phyloP scores from a whole-genome alignment of 1,140 invertebrate genomes.

The Zaprionus davidi region DNA sequence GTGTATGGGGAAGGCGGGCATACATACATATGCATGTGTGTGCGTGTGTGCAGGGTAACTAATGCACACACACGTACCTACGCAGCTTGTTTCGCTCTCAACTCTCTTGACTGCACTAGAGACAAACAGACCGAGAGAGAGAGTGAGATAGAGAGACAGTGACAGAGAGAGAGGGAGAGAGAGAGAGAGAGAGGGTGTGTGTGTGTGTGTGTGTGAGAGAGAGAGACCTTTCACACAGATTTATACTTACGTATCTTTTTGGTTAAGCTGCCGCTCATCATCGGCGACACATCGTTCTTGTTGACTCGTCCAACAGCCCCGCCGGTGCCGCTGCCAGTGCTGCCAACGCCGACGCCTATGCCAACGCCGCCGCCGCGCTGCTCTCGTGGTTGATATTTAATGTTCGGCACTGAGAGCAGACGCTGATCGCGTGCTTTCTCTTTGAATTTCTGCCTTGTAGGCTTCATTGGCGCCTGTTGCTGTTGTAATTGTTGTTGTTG shows the following conservation, averaged over 20 bases:
- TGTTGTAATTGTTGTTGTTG: slow-evolving; percentile 25
- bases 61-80: not conserved
- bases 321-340: slow-evolving; percentile 26
- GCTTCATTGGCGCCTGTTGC: slow-evolving; percentile 85
- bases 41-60: not conserved
- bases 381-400: slow-evolving; percentile 86
- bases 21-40: not conserved
- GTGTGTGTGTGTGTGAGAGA: slow-evolving; percentile 15
- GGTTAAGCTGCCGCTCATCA: slow-evolving; percentile 90
- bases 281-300: slow-evolving; percentile 83
- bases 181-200: slow-evolving; percentile 8
- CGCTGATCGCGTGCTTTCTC: slow-evolving; percentile 87
- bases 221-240: slow-evolving; percentile 18
- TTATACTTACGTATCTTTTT: slow-evolving; percentile 93
- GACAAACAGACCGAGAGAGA: not conserved
- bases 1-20: not conserved
- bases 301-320: slow-evolving; percentile 44
- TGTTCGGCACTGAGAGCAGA: slow-evolving; percentile 91
- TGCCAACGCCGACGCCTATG: slow-evolving; percentile 31
- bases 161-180: slow-evolving; percentile 1
- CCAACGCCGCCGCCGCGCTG: slow-evolving; percentile 46
- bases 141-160: not conserved
- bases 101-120: not conserved
- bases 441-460: slow-evolving; percentile 87
- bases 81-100: not conserved